These are phyloP conservation scores for Malacoraja senta DNA, from an alignment of 2,797 vertebrate genomes.

Conservation along the genomic window DNA sequence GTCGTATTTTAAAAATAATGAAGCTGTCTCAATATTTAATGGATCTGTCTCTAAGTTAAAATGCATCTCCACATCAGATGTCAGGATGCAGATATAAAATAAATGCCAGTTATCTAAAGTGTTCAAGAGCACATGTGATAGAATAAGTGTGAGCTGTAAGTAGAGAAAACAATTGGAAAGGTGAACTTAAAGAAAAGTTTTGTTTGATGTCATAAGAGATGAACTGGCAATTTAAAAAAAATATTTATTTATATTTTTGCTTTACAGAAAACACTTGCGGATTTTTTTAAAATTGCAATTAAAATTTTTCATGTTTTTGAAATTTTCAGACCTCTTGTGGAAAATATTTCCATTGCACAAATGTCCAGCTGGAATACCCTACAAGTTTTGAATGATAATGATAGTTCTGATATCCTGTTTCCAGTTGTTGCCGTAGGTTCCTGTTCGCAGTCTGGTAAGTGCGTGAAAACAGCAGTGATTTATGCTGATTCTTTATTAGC, in stretches of 20 bases:
- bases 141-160: not conserved
- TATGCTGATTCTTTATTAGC: not conserved
- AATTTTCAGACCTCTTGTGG: constrained; percentile 62
- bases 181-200: not conserved
- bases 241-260: not conserved
- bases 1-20: not conserved
- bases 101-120: not conserved
- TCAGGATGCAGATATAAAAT: not conserved
- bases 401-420: constrained; percentile 72
- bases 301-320: not conserved
- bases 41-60: not conserved
- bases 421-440: constrained; percentile 65
- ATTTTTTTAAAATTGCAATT: too few species aligned
- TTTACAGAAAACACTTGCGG: not conserved
- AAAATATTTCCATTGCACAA: constrained; percentile 62
- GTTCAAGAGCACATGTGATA: not conserved
- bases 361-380: constrained; percentile 77
- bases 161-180: not conserved
- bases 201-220: not conserved
- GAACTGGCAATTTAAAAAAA: not conserved
- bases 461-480: not conserved
- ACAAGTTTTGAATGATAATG: constrained; percentile 67
- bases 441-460: constrained; percentile 69
- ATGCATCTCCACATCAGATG: not conserved
- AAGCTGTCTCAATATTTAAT: not conserved